Percentiles rank a stretch among this genome's conserved stretches.
Conservation (phyloP, 2,113 vertebrate species). For the Phalacrocorax pelagicus region DNA sequence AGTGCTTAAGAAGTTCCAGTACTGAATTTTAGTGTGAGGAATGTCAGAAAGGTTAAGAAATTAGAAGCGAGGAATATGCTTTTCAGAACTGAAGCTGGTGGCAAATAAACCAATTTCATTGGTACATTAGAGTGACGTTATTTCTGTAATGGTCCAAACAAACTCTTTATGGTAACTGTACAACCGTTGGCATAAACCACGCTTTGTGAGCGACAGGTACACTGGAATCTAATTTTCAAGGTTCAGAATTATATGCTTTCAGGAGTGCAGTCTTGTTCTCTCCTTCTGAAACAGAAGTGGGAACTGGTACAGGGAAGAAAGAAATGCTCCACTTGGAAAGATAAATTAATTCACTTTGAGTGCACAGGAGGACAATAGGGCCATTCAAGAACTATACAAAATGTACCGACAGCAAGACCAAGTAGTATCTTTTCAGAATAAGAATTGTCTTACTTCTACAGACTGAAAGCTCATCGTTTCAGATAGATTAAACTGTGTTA, state of each 20-base stretch:
- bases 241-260: not conserved
- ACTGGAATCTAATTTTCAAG: conserved; percentile 8
- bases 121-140: not conserved
- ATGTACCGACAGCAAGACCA: conserved; percentile 30
- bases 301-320: conserved; percentile 16
- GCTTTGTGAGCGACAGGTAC: not conserved
- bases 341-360: conserved; percentile 40
- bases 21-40: not conserved
- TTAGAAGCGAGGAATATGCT: not conserved
- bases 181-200: not conserved
- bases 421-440: not conserved
- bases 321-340: conserved; percentile 25
- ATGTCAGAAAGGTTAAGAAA: not conserved
- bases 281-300: conserved; percentile 31
- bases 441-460: conserved; percentile 1
- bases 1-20: not conserved
- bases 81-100: not conserved
- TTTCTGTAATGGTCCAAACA: not conserved
- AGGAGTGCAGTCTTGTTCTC: not conserved
- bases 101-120: not conserved
- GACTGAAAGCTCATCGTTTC: not conserved
- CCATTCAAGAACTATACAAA: conserved; percentile 29
- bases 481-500: not conserved
- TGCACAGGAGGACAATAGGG: conserved; percentile 28
- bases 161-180: not conserved